These are phyloP conservation scores for Ceyx cyanopectus DNA, from an alignment of 2,113 vertebrate genomes.

Conservation along the genomic window DNA sequence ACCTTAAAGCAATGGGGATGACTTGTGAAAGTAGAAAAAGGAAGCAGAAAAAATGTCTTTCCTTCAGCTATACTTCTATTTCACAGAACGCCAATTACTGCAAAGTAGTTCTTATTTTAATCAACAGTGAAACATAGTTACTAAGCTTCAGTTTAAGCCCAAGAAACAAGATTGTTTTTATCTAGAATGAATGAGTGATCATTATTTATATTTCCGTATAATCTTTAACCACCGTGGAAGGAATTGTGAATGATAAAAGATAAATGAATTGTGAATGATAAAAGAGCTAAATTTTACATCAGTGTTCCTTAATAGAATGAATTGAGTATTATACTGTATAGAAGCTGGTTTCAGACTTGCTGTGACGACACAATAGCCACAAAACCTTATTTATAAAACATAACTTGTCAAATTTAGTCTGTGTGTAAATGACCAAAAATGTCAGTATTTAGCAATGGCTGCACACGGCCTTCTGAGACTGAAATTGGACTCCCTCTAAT, in stretches of 20 bases:
- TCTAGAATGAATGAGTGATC: not conserved
- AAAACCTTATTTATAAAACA: not conserved
- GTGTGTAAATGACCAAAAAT: not conserved
- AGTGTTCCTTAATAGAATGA: not conserved
- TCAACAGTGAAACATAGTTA: not conserved
- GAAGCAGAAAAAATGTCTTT: not conserved
- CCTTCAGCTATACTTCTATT: not conserved
- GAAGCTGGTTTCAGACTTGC: not conserved
- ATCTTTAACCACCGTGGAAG: not conserved
- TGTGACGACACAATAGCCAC: not conserved
- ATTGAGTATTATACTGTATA: not conserved
- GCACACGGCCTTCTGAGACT: not conserved
- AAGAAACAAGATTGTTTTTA: not conserved
- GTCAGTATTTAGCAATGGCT: not conserved
- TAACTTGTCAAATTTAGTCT: not conserved
- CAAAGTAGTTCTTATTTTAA: constrained; percentile 5
- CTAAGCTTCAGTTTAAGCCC: not conserved
- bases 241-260: not conserved
- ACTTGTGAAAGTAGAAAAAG: not conserved
- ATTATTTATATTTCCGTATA: constrained; percentile 17
- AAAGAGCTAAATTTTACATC: not conserved
- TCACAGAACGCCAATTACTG: not conserved
- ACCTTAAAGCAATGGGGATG: not conserved
- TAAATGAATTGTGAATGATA: not conserved
- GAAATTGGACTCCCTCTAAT: not conserved